Conservation (phyloP, 2,797 vertebrate species). For the Sebastes hubbsi region DNA sequence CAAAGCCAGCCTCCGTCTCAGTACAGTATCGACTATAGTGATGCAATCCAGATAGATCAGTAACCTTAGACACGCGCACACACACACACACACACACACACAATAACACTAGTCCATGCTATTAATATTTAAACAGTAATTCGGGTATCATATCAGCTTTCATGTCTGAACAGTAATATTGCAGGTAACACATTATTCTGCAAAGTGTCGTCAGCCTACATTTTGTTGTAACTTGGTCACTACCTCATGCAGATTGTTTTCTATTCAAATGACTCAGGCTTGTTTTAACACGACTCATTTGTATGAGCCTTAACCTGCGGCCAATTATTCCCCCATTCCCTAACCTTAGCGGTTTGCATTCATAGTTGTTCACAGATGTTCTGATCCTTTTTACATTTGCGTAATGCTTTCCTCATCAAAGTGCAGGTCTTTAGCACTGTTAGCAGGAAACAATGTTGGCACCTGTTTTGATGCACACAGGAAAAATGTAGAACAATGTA, state of each 20-base stretch:
- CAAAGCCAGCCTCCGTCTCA: slow-evolving; percentile 24
- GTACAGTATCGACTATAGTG: slow-evolving; percentile 26
- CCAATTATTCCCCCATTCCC: too few relatives aligned
- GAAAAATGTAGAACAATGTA: background rate
- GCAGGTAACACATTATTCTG: background rate
- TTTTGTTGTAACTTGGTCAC: background rate
- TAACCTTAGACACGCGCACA: background rate
- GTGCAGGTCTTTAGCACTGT: too few relatives aligned
- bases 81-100: background rate
- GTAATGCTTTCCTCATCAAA: background rate
- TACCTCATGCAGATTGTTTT: background rate
- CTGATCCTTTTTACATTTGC: background rate
- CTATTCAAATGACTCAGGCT: background rate
- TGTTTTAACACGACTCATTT: too few relatives aligned
- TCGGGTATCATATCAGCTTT: slow-evolving; percentile 18
- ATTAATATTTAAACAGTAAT: slow-evolving; percentile 46
- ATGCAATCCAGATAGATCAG: slow-evolving; percentile 39
- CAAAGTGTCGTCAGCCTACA: background rate
- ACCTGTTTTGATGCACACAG: background rate
- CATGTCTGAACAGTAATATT: background rate
- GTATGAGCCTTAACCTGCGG: too few relatives aligned
- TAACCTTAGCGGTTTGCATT: too few relatives aligned
- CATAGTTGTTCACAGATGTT: too few relatives aligned
- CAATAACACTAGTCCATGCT: background rate
- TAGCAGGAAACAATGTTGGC: too few relatives aligned